Percentiles rank a stretch among this genome's conserved stretches.
Conservation (phyloP, 2,797 vertebrate species). For the Falco naumanni region DNA sequence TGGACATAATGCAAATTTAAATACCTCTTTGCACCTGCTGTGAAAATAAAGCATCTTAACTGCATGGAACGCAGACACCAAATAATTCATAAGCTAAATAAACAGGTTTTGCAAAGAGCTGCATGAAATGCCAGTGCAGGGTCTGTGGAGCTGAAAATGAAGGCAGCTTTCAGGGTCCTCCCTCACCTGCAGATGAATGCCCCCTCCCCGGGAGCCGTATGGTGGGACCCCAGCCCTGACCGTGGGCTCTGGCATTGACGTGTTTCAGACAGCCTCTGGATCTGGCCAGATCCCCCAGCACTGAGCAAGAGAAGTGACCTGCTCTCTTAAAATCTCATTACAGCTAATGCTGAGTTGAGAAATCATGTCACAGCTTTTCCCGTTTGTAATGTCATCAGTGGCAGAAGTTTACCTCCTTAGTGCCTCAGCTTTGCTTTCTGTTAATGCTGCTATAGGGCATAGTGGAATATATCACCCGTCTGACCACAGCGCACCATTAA, state of each 20-base stretch:
- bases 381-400: not conserved
- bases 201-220: accelerated
- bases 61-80: not conserved
- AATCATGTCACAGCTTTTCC: conserved; percentile 12
- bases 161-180: not conserved
- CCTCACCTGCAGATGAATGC: not conserved
- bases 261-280: not conserved
- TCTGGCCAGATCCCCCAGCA: not conserved
- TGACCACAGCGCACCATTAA: not conserved
- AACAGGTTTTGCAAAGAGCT: conserved; percentile 6
- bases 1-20: conserved; percentile 53
- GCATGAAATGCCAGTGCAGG: not conserved
- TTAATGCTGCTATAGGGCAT: not conserved
- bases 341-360: not conserved
- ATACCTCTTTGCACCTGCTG: conserved; percentile 58
- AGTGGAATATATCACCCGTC: not conserved
- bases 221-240: not conserved
- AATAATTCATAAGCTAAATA: conserved; percentile 1
- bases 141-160: not conserved
- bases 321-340: conserved; percentile 11
- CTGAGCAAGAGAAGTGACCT: not conserved
- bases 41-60: conserved; percentile 41
- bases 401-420: not conserved
- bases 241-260: not conserved
- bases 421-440: not conserved